Conservation (phyloP, 2,797 vertebrate genomes). For the Perodicticus potto region DNA sequence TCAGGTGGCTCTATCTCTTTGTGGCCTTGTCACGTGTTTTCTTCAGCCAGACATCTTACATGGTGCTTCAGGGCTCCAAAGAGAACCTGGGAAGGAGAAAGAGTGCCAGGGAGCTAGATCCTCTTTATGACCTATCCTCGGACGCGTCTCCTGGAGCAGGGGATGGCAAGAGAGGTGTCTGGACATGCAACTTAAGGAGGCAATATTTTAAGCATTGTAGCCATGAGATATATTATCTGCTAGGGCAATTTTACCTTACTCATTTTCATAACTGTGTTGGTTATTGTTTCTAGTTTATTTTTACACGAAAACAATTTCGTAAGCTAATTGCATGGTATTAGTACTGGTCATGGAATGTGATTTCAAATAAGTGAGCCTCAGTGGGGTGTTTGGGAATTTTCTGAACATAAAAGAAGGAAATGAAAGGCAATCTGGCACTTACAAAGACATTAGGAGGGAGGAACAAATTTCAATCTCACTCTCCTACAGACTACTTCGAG, state of each 20-base stretch:
- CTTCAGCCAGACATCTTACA: background rate
- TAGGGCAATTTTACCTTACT: background rate
- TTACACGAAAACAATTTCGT: conserved; percentile 7
- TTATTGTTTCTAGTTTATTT: conserved; percentile 8
- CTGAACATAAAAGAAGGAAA: conserved; percentile 65
- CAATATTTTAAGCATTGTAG: background rate
- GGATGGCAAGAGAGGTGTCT: background rate
- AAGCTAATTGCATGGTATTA: background rate
- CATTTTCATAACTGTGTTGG: conserved; percentile 22
- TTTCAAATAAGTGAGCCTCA: background rate
- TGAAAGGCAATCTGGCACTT: background rate
- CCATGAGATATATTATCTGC: background rate
- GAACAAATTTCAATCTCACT: background rate
- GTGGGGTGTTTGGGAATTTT: conserved; percentile 24
- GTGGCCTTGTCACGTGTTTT: background rate
- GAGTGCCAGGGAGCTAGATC: no score
- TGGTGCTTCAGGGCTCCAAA: background rate
- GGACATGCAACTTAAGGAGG: background rate
- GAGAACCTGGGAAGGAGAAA: no score
- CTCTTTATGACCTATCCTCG: background rate
- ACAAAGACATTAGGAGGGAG: background rate
- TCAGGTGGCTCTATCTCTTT: background rate
- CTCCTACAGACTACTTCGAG: background rate
- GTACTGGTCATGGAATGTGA: background rate
- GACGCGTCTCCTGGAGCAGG: background rate